Conservation (phyloP, 2,888 invertebrate genomes). For the Koerneria pararmatus region DNA sequence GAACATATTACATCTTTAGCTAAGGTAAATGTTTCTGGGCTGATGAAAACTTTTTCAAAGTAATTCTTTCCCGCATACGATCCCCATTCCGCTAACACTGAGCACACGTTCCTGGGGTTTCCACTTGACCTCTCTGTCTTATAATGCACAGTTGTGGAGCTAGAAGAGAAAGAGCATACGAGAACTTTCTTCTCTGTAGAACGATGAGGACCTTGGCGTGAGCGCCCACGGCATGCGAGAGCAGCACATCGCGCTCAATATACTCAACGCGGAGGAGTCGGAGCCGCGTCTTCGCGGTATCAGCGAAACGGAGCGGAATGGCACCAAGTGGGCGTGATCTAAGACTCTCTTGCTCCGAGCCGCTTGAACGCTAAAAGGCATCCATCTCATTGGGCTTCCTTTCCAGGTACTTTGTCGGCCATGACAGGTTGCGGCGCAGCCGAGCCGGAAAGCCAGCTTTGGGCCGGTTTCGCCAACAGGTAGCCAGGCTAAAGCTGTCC, state of each 20-base stretch:
- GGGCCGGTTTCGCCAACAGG: slow-evolving; percentile 22
- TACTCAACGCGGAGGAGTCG: slow-evolving; percentile 25
- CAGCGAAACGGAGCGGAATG: slow-evolving; percentile 25
- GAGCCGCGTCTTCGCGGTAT: slow-evolving; percentile 42
- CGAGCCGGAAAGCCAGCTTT: slow-evolving; percentile 13
- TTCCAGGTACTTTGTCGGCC: slow-evolving; percentile 14
- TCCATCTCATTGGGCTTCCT: neutral
- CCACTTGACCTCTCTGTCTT: neutral
- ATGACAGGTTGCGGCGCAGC: slow-evolving; percentile 7
- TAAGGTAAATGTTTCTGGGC: no score
- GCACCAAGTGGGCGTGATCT: slow-evolving; percentile 27
- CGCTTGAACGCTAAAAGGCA: neutral
- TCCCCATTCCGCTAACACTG: no score
- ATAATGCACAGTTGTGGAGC: neutral
- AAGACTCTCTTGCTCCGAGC: neutral
- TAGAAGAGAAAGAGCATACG: neutral
- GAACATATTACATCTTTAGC: no score
- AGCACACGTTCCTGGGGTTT: no score
- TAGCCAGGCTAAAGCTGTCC: slow-evolving; percentile 11
- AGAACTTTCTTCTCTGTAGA: slow-evolving; percentile 6
- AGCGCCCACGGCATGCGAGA: slow-evolving; percentile 19
- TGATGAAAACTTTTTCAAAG: no score
- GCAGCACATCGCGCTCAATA: slow-evolving; percentile 43
- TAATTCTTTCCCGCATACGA: no score
- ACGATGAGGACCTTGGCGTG: slow-evolving; percentile 16